These are phyloP conservation scores for Porites lobata DNA, from an alignment of 92 coral and sea anemone species.

Conservation along the genomic window DNA sequence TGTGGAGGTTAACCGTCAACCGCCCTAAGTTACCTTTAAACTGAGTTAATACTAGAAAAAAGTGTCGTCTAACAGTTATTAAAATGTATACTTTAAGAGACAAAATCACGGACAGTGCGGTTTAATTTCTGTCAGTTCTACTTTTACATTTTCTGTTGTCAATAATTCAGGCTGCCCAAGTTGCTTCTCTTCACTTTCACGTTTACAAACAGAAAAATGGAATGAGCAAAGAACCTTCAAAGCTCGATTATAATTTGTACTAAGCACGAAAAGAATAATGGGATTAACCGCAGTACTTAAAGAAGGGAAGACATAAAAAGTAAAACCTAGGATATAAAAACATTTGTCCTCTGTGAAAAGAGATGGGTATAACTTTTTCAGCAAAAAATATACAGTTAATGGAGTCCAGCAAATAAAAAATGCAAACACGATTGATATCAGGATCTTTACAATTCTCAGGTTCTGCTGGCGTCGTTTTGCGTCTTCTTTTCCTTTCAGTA, in stretches of 20 bases:
- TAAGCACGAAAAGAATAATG: not conserved
- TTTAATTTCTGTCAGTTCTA: not conserved
- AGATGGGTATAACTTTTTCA: not conserved
- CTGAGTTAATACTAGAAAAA: no score
- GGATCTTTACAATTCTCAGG: not conserved
- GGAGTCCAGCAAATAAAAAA: constrained; percentile 13
- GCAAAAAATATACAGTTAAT: not conserved
- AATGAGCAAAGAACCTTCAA: not conserved
- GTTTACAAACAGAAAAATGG: not conserved
- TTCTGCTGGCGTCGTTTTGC: not conserved
- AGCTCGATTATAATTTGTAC: not conserved
- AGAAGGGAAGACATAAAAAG: not conserved
- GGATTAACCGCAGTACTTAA: not conserved
- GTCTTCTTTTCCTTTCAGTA: not conserved
- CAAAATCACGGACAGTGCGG: no score
- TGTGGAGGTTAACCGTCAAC: no score
- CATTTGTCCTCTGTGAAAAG: constrained; percentile 3
- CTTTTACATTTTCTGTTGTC: not conserved
- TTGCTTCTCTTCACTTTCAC: not conserved
- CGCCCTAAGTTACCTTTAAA: no score
- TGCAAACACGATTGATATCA: not conserved
- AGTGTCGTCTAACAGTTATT: no score
- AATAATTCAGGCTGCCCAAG: not conserved
- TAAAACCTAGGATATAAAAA: not conserved
- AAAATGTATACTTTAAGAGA: no score